Base-by-base conservation (phyloP, 2,797 vertebrate species). In the Myoxocephalus aenaeus region DNA sequence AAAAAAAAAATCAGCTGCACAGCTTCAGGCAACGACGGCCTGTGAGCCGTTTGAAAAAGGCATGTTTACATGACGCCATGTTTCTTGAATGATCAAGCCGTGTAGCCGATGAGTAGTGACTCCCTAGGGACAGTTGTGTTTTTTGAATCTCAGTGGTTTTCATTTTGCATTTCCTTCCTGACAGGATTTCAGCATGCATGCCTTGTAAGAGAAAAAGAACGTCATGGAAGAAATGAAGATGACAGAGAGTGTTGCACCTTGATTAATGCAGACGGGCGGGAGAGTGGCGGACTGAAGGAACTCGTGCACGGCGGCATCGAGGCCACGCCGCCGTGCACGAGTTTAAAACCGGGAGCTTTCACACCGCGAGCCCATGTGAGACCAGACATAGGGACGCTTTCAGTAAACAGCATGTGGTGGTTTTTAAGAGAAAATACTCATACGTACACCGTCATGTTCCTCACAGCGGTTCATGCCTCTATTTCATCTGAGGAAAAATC, bases 31-130 rank as follows among this genome's bases (percentile, higher is more conserved):
- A 38, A 14, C 3, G 53, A 34, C 66, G 85, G 90, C 90, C 77
- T 74, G 76, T 36, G 86, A 89, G 87, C 88, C 89, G 64, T 74
- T 86, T 87, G 77, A 87, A 88, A 91, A 92, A 93, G 88, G 93
- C 93, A 95, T 94, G 94, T 94, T 95, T 93, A 94, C 92, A 92
- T 77, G 80, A 87, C 56, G 74, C 82, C 18, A 66, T 90, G 84
- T 89, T 92, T 88, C 82, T 89, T 78, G 87, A 91, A 92, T 83
- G 91, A 90, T 85, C 74, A 82, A 91, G 88, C 89, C 85, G 77
- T 88, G 90, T 91, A 84, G 87, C 85, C 65, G 69, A 88, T 54
- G 80, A 86, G 72, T 78, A 70, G 79, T 77, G 56, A 75, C 75
- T 87, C 75, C 81, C 56, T 72, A 67, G 81, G 78, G 83, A 80